A percentile compares a stretch with the other conserved stretches of the same genome.
phyloP scores from a whole-genome alignment of 2,888 invertebrate species.

The Cataglyphis altisquamis region DNA sequence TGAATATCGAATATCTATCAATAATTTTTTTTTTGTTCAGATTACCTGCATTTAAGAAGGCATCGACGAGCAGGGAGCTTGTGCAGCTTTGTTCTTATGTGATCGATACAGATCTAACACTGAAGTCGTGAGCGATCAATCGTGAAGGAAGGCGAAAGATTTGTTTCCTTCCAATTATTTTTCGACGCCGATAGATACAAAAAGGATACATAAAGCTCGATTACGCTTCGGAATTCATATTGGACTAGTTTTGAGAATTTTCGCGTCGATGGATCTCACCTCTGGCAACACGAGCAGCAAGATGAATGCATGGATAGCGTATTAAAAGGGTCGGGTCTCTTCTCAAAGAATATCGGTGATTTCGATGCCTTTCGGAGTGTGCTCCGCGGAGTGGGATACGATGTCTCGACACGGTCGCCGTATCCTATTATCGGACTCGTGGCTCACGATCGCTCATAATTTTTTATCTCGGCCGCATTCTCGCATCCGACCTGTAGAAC shows the following conservation, averaged over 20 bases:
- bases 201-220: constrained; percentile 18
- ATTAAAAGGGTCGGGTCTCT: constrained; percentile 76
- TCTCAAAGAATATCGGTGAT: constrained; percentile 70
- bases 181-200: constrained; percentile 47
- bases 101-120: constrained; percentile 11
- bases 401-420: constrained; percentile 59
- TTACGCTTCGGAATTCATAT: constrained; percentile 23
- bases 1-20: not conserved
- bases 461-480: constrained; percentile 68
- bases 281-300: constrained; percentile 81
- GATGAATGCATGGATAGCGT: constrained; percentile 75
- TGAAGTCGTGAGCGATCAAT: constrained; percentile 27
- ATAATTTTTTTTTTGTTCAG: not conserved
- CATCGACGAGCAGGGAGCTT: not conserved
- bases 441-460: constrained; percentile 68
- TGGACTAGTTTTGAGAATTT: constrained; percentile 59
- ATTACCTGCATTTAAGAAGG: not conserved
- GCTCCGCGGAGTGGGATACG: constrained; percentile 48
- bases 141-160: not conserved
- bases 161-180: constrained; percentile 49
- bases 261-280: constrained; percentile 72
- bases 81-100: not conserved
- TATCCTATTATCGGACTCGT: constrained; percentile 73
- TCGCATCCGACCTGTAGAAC: constrained; percentile 33
- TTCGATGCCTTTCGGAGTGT: constrained; percentile 75